Conservation (phyloP, 2,797 vertebrate genomes). For the Nannoperca australis region DNA sequence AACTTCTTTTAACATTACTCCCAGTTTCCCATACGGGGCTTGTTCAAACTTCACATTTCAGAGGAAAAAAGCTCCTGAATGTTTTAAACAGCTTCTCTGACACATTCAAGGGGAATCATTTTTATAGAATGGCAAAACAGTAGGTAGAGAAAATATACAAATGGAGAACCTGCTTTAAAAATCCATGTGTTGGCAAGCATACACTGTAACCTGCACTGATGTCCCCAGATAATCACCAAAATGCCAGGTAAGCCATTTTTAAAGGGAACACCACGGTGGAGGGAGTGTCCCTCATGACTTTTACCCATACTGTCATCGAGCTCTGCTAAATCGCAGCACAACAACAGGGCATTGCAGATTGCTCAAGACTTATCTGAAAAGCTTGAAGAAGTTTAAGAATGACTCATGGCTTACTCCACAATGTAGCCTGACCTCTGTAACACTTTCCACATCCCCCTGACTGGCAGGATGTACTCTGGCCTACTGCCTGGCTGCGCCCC, state of each 20-base stretch:
- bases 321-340: conserved; percentile 27
- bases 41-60: conserved; percentile 17
- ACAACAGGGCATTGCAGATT: conserved; percentile 37
- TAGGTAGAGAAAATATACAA: not conserved
- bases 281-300: conserved; percentile 22
- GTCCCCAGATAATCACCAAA: conserved; percentile 14
- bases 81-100: conserved; percentile 19
- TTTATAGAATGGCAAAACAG: not conserved
- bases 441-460: conserved; percentile 71
- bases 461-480: conserved; percentile 62
- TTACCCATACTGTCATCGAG: conserved; percentile 8
- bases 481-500: conserved; percentile 35
- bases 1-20: conserved; percentile 15
- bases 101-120: conserved; percentile 8
- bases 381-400: conserved; percentile 63
- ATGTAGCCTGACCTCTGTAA: conserved; percentile 70
- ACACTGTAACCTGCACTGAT: conserved; percentile 14
- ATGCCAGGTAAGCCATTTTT: not conserved
- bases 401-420: conserved; percentile 67
- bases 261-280: conserved; percentile 1
- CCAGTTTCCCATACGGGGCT: not conserved
- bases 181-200: not conserved
- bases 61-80: not conserved
- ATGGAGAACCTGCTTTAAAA: conserved; percentile 17
- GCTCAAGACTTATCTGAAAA: conserved; percentile 58